Percentiles rank a stretch among this genome's conserved stretches.
These are phyloP conservation scores for Macrosiphum euphorbiae DNA, from an alignment of 2,888 invertebrate genomes.

Conservation along the genomic window DNA sequence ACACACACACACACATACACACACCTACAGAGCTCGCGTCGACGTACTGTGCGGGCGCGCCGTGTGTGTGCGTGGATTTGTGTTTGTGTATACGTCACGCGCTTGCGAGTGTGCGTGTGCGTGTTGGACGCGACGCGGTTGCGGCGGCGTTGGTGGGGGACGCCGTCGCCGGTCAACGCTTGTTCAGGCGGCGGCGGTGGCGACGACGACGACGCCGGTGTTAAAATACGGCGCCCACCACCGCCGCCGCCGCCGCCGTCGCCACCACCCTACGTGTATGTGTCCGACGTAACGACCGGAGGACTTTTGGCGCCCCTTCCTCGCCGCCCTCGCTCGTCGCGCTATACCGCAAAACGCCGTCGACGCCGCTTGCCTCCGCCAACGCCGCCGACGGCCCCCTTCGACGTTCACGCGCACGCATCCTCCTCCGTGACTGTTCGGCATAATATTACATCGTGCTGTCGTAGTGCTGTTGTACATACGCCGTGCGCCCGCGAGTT, in stretches of 20 bases:
- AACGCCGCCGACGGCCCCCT: slow-evolving; percentile 43
- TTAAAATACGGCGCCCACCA: slow-evolving; percentile 63
- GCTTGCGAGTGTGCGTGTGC: neutral
- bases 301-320: slow-evolving; percentile 62
- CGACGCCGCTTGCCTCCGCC: slow-evolving; percentile 29
- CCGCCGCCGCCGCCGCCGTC: slow-evolving; percentile 11
- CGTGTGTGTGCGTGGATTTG: neutral
- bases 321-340: neutral
- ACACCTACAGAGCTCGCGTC: slow-evolving; percentile 53
- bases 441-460: neutral
- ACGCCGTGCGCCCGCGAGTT: neutral
- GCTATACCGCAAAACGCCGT: slow-evolving; percentile 19
- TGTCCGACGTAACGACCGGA: slow-evolving; percentile 65
- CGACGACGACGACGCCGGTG: slow-evolving; percentile 65
- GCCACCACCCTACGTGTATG: slow-evolving; percentile 53
- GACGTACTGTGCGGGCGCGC: neutral
- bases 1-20: slow-evolving; percentile 44
- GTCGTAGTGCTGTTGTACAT: neutral
- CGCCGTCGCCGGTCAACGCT: slow-evolving; percentile 63
- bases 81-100: neutral
- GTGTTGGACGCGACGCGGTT: slow-evolving; percentile 52
- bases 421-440: slow-evolving; percentile 7
- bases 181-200: slow-evolving; percentile 49
- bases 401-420: slow-evolving; percentile 55
- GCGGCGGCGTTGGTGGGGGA: slow-evolving; percentile 51